Evolutionary conservation across 1,140 invertebrate genomes (phyloP).

Genomic region (Calycopis cecrops): DNA sequence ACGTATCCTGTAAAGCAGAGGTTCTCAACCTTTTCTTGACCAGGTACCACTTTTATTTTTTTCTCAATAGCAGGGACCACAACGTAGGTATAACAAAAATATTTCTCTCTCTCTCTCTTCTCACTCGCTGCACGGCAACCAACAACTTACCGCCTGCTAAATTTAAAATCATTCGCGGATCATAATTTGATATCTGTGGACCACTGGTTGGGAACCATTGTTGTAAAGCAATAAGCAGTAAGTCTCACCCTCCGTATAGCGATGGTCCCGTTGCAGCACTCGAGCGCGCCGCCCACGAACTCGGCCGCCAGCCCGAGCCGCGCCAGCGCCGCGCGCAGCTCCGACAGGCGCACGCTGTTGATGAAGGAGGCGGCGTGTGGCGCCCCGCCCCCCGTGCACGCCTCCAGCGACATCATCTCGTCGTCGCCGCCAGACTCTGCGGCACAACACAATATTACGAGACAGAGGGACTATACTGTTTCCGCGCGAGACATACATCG

Average conservation of each 20-base stretch:
- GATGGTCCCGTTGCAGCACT: conserved; percentile 94
- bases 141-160: too few species aligned
- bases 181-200: too few species aligned
- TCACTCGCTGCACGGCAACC: too few species aligned
- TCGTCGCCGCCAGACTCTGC: conserved; percentile 68
- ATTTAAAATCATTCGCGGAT: too few species aligned
- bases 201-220: too few species aligned
- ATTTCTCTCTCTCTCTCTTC: too few species aligned
- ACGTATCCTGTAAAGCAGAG: too few species aligned
- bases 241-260: conserved; percentile 87
- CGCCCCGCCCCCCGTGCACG: conserved; percentile 75
- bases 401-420: conserved; percentile 85
- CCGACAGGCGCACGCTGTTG: conserved; percentile 96
- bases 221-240: not conserved
- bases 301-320: conserved; percentile 93
- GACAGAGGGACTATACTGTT: not conserved
- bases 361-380: conserved; percentile 93
- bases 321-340: conserved; percentile 96
- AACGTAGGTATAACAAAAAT: too few species aligned
- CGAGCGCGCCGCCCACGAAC: conserved; percentile 94
- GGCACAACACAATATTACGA: not conserved
- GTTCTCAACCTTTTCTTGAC: too few species aligned
- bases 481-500: too few species aligned
- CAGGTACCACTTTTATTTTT: too few species aligned
- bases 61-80: too few species aligned